Conservation (phyloP, 2,888 invertebrate species). For the Pterostichus madidus region DNA sequence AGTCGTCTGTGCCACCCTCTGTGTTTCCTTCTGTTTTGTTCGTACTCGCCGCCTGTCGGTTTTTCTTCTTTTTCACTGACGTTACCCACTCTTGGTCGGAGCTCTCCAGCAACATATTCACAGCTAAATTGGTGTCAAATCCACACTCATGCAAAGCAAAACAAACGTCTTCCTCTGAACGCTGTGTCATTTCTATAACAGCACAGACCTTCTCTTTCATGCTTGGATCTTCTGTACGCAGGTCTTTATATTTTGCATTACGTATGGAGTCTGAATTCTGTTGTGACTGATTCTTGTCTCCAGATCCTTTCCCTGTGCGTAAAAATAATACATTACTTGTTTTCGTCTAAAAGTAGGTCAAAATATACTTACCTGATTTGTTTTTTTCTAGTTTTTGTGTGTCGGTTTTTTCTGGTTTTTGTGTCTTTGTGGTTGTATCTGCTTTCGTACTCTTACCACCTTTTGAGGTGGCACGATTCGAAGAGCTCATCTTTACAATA, state of each 20-base stretch:
- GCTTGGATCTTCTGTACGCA: constrained; percentile 80
- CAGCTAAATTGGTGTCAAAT: constrained; percentile 91
- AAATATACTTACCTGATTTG: constrained; percentile 58
- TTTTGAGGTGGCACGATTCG: constrained; percentile 84
- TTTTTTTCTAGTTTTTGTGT: constrained; percentile 72
- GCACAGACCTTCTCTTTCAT: constrained; percentile 86
- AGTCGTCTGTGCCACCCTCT: constrained; percentile 75
- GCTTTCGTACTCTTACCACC: constrained; percentile 79
- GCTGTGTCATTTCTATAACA: constrained; percentile 94
- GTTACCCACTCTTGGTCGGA: constrained; percentile 90
- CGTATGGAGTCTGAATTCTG: constrained; percentile 70
- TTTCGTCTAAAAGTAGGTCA: constrained; percentile 50
- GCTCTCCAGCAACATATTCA: constrained; percentile 89
- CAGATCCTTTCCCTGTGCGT: constrained; percentile 73
- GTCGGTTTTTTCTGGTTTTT: constrained; percentile 76
- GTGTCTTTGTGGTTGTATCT: constrained; percentile 73
- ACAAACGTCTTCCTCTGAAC: constrained; percentile 93
- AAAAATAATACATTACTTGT: constrained; percentile 30
- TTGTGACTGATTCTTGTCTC: constrained; percentile 73
- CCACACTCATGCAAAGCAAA: constrained; percentile 96
- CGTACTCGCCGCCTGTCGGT: constrained; percentile 78
- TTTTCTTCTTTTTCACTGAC: constrained; percentile 91
- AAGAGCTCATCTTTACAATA: constrained; percentile 88
- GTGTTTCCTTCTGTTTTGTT: constrained; percentile 73
- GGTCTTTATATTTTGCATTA: constrained; percentile 66